These are phyloP conservation scores for Burhinus bistriatus DNA, from an alignment of 2,113 vertebrate species.

Conservation along the genomic window DNA sequence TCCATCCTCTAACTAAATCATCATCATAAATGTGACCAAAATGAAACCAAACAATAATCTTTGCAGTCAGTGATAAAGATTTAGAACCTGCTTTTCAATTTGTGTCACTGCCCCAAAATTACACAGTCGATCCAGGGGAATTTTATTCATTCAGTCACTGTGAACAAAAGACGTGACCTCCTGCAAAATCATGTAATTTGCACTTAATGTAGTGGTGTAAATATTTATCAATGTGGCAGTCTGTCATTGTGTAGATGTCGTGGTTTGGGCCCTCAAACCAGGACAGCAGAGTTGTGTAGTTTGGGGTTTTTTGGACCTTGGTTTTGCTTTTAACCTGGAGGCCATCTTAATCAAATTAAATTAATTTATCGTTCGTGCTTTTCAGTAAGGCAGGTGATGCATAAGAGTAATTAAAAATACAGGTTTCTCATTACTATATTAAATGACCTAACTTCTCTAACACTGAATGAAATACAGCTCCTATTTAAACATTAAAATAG, in stretches of 20 bases:
- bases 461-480: constrained; percentile 2
- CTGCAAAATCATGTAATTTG: background rate
- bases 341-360: constrained; percentile 8
- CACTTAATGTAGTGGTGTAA: background rate
- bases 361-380: constrained; percentile 26
- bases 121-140: background rate
- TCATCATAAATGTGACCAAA: background rate
- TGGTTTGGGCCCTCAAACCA: no score
- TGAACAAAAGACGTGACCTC: background rate
- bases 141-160: background rate
- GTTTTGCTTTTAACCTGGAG: background rate
- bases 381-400: background rate
- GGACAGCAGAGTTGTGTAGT: background rate
- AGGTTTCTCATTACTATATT: background rate
- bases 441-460: background rate
- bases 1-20: background rate
- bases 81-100: background rate
- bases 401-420: constrained; percentile 14
- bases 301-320: rapidly evolving
- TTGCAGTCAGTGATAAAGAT: background rate
- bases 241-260: background rate
- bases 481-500: background rate
- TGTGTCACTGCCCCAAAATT: background rate
- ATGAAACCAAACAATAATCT: background rate
- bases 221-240: background rate